Conservation (phyloP, 2,113 vertebrate genomes). For the Nycticorax nycticorax region DNA sequence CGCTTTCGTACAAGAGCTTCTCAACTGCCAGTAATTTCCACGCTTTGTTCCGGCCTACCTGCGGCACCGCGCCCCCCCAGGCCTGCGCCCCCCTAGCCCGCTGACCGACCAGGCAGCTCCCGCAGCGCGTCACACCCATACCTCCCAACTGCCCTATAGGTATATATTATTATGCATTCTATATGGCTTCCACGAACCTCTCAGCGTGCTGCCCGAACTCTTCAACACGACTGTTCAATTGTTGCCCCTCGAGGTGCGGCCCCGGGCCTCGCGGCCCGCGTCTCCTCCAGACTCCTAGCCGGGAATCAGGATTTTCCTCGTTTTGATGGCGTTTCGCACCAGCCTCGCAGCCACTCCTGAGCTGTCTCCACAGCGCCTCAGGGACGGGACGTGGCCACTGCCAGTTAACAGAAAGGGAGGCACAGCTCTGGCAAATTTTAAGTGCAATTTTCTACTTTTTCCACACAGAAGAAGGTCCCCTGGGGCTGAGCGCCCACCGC, state of each 20-base stretch:
- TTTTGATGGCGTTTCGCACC: rapidly evolving
- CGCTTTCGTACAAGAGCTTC: not conserved
- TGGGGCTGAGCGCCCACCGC: not conserved
- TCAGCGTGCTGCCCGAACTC: not conserved
- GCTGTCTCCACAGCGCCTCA: rapidly evolving
- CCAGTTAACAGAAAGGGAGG: rapidly evolving
- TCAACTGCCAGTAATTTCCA: not conserved
- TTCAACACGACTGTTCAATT: not conserved
- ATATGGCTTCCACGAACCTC: not conserved
- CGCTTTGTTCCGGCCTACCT: not conserved
- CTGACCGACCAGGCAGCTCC: not conserved
- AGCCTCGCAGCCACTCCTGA: rapidly evolving
- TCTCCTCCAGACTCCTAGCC: rapidly evolving
- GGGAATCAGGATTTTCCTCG: rapidly evolving
- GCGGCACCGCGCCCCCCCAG: rapidly evolving
- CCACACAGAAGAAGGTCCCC: not conserved
- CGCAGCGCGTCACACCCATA: rapidly evolving
- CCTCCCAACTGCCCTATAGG: not conserved
- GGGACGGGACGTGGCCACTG: rapidly evolving
- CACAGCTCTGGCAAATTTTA: not conserved
- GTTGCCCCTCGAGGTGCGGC: not conserved
- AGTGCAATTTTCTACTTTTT: not conserved
- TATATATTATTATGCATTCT: too few species aligned
- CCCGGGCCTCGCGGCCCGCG: rapidly evolving
- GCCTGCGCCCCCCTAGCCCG: rapidly evolving